Conservation (phyloP, 2,797 vertebrate species). For the Odontamblyopus rebecca region DNA sequence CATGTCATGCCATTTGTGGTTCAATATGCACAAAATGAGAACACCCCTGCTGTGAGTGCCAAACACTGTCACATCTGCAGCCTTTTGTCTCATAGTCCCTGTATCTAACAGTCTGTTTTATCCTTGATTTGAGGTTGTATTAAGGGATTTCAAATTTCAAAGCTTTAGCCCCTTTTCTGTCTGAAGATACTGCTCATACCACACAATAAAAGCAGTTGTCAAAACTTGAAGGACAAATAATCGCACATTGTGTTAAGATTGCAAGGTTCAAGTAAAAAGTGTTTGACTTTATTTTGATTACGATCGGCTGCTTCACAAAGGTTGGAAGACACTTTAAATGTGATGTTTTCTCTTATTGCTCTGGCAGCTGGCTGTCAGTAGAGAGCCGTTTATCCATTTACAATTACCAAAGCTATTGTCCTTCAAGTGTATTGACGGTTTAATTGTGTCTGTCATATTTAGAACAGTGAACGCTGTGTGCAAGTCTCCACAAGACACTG, state of each 20-base stretch:
- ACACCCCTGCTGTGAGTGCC: too few relatives aligned
- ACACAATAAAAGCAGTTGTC: not conserved
- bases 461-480: not conserved
- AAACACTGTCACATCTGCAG: too few relatives aligned
- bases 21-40: too few relatives aligned
- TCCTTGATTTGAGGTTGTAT: too few relatives aligned
- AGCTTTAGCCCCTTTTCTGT: not conserved
- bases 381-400: not conserved
- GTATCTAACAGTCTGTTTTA: too few relatives aligned
- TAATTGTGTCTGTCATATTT: constrained; percentile 1
- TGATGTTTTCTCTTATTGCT: not conserved
- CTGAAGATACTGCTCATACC: not conserved
- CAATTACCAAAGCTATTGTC: not conserved
- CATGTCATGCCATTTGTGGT: too few relatives aligned
- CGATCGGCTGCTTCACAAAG: not conserved
- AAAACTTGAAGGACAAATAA: not conserved
- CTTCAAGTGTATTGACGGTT: not conserved
- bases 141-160: too few relatives aligned
- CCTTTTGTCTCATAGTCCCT: too few relatives aligned
- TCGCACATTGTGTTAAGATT: not conserved
- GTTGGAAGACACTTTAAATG: not conserved
- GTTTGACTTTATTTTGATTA: not conserved
- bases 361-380: constrained; percentile 2
- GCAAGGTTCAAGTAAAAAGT: not conserved
- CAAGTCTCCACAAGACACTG: not conserved